Evolutionary conservation across 2,797 vertebrate species (phyloP), one percentile per base, ranked within the genome.

Genomic region (Pseudochromis fuscus): DNA sequence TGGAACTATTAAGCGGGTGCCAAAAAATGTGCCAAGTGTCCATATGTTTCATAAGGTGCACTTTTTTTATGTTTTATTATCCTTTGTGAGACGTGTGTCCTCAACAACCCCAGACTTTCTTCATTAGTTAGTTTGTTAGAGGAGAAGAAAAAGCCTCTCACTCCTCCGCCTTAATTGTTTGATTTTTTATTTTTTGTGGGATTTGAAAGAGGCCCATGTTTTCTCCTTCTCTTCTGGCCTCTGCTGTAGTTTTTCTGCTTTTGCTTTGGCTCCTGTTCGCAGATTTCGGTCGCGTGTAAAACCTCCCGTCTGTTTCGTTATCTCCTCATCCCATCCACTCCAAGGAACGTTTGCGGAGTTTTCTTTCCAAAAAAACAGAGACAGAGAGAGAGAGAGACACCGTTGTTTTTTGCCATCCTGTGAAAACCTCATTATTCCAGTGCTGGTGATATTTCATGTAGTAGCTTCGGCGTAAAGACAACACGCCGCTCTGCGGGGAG

Each of bases 21-120:
- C 91, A 94, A 79, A 61, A 79, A 88, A 78, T 77, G 82, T 84
- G 90, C 83, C 86, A 90, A 92, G 86, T 76, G 84, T 91, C 90
- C 91, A 87, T 88, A 89, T 91, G 88, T 85, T 79, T 87, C 78
- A 77, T 53, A 86, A 85, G 87, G 88, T 89, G 81, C 77, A 61
- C 66, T 75, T 58, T 72, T 79, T 79, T 79, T 12, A 18, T 37
- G 13, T 13, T 35, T 35, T 82, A 79, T 81, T 75, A 64, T 63
- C 60, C 75, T 44, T 28, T 37, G 57, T 49, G 44, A 77, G 73
- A 75, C n/a, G n/a, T 60, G 51, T 86, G 75, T 88, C 83, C 87
- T 81, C 62, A 27, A n/a, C 65, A 75, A 79, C 86, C 75, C 71
- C 81, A 82, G 71, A 67, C 72, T 59, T 83, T 82, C 67, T 84